Evolutionary conservation across 2,113 vertebrate species (phyloP).

Genomic region (Nestor notabilis): DNA sequence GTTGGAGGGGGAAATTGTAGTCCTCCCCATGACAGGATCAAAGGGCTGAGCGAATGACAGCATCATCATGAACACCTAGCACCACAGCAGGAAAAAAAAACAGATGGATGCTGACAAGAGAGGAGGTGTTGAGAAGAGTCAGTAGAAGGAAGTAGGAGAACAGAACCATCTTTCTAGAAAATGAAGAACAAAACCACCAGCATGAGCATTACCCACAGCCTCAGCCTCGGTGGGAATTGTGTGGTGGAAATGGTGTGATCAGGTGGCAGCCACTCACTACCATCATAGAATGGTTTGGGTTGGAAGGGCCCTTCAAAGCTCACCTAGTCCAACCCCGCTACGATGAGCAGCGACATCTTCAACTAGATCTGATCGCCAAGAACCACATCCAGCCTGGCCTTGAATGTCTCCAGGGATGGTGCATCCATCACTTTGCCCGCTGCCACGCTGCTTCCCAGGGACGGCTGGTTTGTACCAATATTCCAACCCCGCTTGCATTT

Average conservation of each 20-base stretch:
- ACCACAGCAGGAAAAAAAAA: neutral
- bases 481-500: neutral
- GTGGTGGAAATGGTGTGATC: neutral
- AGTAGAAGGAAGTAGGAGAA: neutral
- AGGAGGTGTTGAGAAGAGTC: neutral
- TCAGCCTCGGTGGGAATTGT: neutral
- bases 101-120: neutral
- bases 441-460: neutral
- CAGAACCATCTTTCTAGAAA: neutral
- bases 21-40: rapidly evolving
- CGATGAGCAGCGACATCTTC: neutral
- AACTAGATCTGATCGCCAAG: neutral
- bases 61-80: rapidly evolving
- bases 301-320: neutral
- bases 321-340: neutral
- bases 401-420: neutral
- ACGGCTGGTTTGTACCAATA: rapidly evolving
- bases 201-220: neutral
- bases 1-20: neutral
- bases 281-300: neutral
- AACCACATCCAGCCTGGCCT: neutral
- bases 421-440: neutral
- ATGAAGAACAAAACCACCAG: neutral
- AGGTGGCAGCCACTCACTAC: neutral
- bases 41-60: neutral